phyloP scores from a whole-genome alignment of 2,797 vertebrate species.

The Accipiter superciliosus region DNA sequence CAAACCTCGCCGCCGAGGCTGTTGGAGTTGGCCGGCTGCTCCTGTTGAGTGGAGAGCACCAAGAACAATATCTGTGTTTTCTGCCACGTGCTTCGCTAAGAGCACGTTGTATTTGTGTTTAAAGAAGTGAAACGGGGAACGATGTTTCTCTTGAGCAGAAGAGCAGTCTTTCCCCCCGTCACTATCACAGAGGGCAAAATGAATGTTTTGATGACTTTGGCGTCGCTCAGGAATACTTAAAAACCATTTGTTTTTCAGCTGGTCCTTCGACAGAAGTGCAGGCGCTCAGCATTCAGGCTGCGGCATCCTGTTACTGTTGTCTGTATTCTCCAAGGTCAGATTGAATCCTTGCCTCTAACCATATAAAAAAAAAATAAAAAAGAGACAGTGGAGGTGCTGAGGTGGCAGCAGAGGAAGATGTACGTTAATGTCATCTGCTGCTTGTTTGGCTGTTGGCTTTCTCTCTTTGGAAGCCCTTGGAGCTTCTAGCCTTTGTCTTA shows the following conservation, averaged over 20 bases:
- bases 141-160: not conserved
- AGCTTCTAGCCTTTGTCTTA: not conserved
- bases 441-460: not conserved
- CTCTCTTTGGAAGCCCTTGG: not conserved
- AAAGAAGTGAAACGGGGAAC: fast-evolving
- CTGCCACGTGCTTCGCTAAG: not conserved
- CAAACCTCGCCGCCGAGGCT: not conserved
- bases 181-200: not conserved
- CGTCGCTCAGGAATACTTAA: not conserved
- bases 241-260: not conserved
- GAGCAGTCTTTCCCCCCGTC: not conserved
- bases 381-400: not conserved
- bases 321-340: not conserved
- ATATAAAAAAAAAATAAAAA: not conserved
- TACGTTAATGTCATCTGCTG: not conserved
- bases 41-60: not conserved
- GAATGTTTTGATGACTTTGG: not conserved
- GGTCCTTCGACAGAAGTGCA: not conserved
- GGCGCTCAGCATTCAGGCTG: constrained; percentile 22
- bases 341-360: constrained; percentile 32
- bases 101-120: not conserved
- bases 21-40: not conserved
- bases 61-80: fast-evolving
- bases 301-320: not conserved
- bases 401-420: not conserved